phyloP scores from a whole-genome alignment of 2,113 vertebrate genomes.

The Chlorodrepanis virens region DNA sequence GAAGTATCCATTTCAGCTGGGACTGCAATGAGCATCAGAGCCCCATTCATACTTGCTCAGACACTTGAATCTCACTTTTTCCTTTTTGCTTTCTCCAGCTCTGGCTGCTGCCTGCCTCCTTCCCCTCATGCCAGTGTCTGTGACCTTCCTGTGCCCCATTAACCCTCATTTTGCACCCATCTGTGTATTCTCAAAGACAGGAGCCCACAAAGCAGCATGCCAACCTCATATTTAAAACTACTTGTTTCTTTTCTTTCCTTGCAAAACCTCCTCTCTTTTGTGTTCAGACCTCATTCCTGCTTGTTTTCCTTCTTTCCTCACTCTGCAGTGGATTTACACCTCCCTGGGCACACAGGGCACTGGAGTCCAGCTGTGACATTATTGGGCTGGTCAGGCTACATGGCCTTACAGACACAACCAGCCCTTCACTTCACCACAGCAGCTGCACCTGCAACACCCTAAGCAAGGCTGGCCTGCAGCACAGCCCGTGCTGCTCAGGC shows the following conservation, averaged over 20 bases:
- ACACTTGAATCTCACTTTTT: not conserved
- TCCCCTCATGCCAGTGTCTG: not conserved
- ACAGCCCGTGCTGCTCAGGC: not conserved
- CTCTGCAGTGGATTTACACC: not conserved
- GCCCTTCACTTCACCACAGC: not conserved
- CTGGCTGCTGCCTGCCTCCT: not conserved
- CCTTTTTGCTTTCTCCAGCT: not conserved
- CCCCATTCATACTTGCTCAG: not conserved
- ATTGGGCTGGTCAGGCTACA: fast-evolving
- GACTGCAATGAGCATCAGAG: not conserved
- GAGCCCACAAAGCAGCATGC: not conserved
- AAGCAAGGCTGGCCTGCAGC: not conserved
- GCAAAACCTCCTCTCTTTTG: not conserved
- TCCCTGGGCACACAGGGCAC: not conserved
- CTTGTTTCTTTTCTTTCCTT: not conserved
- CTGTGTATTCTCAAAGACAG: not conserved
- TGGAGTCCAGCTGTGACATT: not conserved
- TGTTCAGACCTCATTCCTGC: not conserved
- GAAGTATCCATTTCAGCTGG: not conserved
- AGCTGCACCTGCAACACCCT: not conserved
- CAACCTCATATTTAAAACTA: not conserved
- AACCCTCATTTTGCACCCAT: not conserved
- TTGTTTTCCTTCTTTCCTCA: not conserved
- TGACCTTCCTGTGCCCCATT: not conserved
- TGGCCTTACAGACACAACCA: not conserved